These are phyloP conservation scores for Phocides pigmalion DNA, from an alignment of 1,140 invertebrate genomes.

Conservation along the genomic window DNA sequence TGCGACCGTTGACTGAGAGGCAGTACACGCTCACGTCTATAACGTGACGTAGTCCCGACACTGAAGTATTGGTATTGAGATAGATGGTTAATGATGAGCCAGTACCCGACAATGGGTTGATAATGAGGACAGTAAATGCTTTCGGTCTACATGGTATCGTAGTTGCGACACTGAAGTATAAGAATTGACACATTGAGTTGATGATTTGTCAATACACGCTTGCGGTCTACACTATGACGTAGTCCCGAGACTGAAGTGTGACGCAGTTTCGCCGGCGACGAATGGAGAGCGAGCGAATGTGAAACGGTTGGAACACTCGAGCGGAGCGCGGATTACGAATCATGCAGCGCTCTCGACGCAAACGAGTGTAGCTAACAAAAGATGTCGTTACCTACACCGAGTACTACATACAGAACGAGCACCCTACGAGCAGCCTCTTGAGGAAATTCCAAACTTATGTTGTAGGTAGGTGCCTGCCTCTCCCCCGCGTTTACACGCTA, in stretches of 20 bases:
- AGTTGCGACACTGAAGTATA: no score
- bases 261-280: constrained; percentile 53
- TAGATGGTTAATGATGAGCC: no score
- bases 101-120: no score
- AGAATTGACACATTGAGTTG: no score
- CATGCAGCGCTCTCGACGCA: constrained; percentile 39
- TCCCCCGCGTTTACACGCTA: no score
- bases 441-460: constrained; percentile 23
- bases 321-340: constrained; percentile 61
- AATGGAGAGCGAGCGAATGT: constrained; percentile 67
- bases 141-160: no score
- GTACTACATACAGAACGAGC: constrained; percentile 39
- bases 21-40: no score
- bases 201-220: no score
- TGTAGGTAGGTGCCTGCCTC: not conserved
- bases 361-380: constrained; percentile 51
- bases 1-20: no score
- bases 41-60: no score
- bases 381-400: constrained; percentile 52
- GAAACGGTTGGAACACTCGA: constrained; percentile 64
- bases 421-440: constrained; percentile 32
- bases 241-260: constrained; percentile 48
- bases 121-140: no score
- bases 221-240: constrained; percentile 21
- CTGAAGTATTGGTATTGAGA: no score